Evolutionary conservation across 2,888 invertebrate species (phyloP), one percentile per base, ranked within the genome.

Genomic region (Ophion obscuratus): DNA sequence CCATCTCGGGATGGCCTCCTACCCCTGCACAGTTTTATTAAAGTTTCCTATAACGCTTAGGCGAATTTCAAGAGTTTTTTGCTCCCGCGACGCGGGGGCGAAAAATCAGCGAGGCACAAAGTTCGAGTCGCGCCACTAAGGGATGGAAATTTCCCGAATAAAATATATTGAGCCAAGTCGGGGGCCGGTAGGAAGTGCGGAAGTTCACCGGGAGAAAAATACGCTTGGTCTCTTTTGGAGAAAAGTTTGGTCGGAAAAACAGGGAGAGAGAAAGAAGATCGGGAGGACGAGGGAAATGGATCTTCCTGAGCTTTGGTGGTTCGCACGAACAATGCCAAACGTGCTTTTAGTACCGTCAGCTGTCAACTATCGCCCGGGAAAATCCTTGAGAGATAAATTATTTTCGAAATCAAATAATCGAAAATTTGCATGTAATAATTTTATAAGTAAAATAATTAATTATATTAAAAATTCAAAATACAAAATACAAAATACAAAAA

Each of bases 1-100:
- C 31, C 57, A 10, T 71, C 31, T 17, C 24, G 10, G 24, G 3
- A n/a, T 3, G 27, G 17, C 31, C 44, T 20, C 24, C 20, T 4
- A 7, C n/a, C 61, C 20, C 20, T 11, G 14, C 24, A 40, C n/a
- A 53, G 64, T 47, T 47, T 62, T 62, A 82, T 82, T 61, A 67
- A 82, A 85, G 40, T 82, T 82, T 71, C 2, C 17, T 14, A 27
- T 53, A 66, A 76, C 44, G 31, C 14, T 61, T 20, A 20, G 44
- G 47, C n/a, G 31, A 53, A 66, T 67, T 67, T 40, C 24, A 66
- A 59, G 66, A 74, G 24, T 64, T 68, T 75, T 27, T 40, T n/a
- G 27, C 71, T 17, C 10, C 47, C 59, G 24, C 27, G 40, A 40
- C 36, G 14, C 6, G 44, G 17, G 40, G 24, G 20, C 40, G 47